Evolutionary conservation across 2,888 invertebrate genomes (phyloP).

Genomic region (Lasioglossum calceatum): DNA sequence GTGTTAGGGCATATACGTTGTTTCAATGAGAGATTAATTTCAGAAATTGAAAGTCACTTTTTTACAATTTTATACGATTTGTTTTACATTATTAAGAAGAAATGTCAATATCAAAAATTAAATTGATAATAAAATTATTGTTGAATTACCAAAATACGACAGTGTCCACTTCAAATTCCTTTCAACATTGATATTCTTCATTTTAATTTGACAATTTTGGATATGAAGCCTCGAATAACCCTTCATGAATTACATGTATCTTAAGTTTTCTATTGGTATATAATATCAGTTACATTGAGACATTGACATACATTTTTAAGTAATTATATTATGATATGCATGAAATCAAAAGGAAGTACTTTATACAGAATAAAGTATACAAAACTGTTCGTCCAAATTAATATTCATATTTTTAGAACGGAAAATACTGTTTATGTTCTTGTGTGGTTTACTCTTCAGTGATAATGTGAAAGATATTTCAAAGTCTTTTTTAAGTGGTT

Average conservation of each 20-base stretch:
- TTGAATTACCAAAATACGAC: constrained; percentile 64
- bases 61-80: constrained; percentile 66
- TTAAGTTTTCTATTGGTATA: constrained; percentile 30
- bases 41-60: constrained; percentile 53
- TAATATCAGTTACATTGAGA: constrained; percentile 25
- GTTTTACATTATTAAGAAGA: constrained; percentile 54
- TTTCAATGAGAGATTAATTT: constrained; percentile 52
- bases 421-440: constrained; percentile 22
- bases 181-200: constrained; percentile 57
- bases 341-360: constrained; percentile 23
- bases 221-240: constrained; percentile 12
- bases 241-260: background rate
- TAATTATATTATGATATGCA: constrained; percentile 4
- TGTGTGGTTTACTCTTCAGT: constrained; percentile 1
- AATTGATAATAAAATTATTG: constrained; percentile 69
- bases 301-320: constrained; percentile 25
- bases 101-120: constrained; percentile 66
- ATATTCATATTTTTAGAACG: constrained; percentile 17
- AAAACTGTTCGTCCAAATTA: constrained; percentile 28
- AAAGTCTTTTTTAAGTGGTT: constrained; percentile 2
- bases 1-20: constrained; percentile 45
- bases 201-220: constrained; percentile 37
- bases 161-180: constrained; percentile 63
- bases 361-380: constrained; percentile 24
- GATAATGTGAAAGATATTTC: background rate